phyloP scores from a whole-genome alignment of 2,797 vertebrate species.

The Hyperoplus immaculatus region DNA sequence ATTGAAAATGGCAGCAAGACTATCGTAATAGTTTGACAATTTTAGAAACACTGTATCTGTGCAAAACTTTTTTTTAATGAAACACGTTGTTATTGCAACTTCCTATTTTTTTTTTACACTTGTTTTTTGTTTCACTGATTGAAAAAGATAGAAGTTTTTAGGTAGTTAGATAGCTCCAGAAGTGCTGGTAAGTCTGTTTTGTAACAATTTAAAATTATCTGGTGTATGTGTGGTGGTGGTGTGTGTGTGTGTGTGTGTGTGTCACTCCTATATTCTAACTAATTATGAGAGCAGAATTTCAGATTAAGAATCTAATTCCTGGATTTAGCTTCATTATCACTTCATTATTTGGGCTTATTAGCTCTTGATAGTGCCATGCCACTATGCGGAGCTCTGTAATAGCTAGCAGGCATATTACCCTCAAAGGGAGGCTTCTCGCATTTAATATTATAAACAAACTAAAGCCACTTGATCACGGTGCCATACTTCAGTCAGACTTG shows the following conservation, averaged over 20 bases:
- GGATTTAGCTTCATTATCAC: constrained; percentile 15
- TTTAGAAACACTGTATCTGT: not conserved
- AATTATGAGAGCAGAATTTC: not conserved
- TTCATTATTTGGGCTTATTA: constrained; percentile 37
- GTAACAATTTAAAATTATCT: not conserved
- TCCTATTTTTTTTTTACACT: not conserved
- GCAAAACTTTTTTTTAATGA: too few relatives aligned
- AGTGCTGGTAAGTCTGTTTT: too few relatives aligned
- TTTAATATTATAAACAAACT: constrained; percentile 15
- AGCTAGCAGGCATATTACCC: not conserved
- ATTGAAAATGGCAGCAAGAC: not conserved
- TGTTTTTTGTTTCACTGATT: not conserved
- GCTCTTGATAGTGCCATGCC: constrained; percentile 21
- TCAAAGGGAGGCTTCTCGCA: not conserved
- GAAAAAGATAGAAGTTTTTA: not conserved
- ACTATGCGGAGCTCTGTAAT: constrained; percentile 17
- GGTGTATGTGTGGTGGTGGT: too few relatives aligned
- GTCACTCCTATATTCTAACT: too few relatives aligned
- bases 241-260: too few relatives aligned
- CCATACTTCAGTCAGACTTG: not conserved
- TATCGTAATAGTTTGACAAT: not conserved
- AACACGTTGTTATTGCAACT: too few relatives aligned
- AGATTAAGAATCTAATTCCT: not conserved
- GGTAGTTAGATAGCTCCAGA: not conserved
- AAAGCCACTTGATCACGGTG: constrained; percentile 22